Evolutionary conservation across 1,140 invertebrate species (phyloP).

Genomic region (Pseudomyrmex cubaensis): DNA sequence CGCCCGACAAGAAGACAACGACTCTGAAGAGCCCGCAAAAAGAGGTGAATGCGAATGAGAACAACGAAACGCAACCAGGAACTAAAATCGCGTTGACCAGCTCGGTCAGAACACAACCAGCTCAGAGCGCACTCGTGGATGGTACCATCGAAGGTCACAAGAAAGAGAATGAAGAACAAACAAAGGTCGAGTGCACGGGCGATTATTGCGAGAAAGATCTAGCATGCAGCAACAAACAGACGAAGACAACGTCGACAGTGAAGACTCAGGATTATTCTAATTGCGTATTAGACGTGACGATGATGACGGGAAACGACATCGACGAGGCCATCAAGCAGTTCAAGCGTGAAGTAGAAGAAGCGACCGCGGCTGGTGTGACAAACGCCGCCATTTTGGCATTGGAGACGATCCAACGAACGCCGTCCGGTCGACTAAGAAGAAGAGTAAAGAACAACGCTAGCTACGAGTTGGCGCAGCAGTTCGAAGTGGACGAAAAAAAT

Average conservation of each 20-base stretch:
- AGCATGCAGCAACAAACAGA: background rate
- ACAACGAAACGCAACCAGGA: conserved; percentile 66
- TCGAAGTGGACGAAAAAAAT: conserved; percentile 75
- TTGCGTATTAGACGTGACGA: conserved; percentile 77
- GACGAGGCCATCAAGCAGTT: conserved; percentile 78
- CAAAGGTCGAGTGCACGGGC: conserved; percentile 53
- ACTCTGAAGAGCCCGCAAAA: conserved; percentile 42
- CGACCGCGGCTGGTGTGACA: conserved; percentile 59
- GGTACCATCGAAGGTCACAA: conserved; percentile 61
- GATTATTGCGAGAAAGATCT: conserved; percentile 42
- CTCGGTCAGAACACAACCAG: conserved; percentile 63
- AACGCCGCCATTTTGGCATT: conserved; percentile 56
- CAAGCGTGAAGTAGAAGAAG: conserved; percentile 76
- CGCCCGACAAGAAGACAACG: conserved; percentile 18
- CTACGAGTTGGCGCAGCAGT: conserved; percentile 82
- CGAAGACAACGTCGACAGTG: conserved; percentile 72
- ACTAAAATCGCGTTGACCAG: conserved; percentile 69
- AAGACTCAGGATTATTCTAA: conserved; percentile 82
- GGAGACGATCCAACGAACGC: conserved; percentile 64
- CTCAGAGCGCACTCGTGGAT: conserved; percentile 77
- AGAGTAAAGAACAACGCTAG: conserved; percentile 81
- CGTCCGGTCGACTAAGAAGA: conserved; percentile 49
- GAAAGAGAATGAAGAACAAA: background rate
- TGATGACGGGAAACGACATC: conserved; percentile 80
- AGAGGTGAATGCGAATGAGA: conserved; percentile 15